A percentile compares a stretch with the other conserved stretches of the same genome.
phyloP scores from a whole-genome alignment of 1,140 invertebrate genomes.

The Bombus turneri region DNA sequence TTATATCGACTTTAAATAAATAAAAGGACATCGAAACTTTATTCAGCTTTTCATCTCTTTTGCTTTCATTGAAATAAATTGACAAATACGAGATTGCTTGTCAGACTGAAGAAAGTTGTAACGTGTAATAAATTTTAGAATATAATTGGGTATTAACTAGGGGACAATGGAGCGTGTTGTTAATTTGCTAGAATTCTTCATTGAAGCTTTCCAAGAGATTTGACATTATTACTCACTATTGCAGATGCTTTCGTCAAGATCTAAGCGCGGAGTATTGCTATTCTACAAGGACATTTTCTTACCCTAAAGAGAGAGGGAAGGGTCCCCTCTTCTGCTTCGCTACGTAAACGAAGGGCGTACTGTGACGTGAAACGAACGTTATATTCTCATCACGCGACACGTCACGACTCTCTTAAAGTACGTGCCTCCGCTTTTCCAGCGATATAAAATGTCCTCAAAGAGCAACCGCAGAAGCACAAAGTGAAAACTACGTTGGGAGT shows the following conservation, averaged over 20 bases:
- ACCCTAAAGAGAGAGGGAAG: conserved; percentile 5
- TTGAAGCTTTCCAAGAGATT: background rate
- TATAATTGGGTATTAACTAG: background rate
- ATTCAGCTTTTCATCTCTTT: background rate
- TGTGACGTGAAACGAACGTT: conserved; percentile 23
- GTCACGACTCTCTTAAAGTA: conserved; percentile 28
- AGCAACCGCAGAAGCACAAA: conserved; percentile 14
- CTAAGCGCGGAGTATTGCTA: background rate
- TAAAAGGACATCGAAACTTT: too few relatives aligned
- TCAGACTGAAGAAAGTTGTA: background rate
- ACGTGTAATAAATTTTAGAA: background rate
- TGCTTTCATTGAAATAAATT: background rate
- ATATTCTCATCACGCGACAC: conserved; percentile 46
- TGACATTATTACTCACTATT: background rate
- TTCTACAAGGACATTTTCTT: conserved; percentile 17
- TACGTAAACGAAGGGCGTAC: conserved; percentile 38
- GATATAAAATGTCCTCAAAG: background rate
- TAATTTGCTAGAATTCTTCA: background rate
- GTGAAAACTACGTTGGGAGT: background rate
- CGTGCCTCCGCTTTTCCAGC: conserved; percentile 21
- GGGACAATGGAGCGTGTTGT: background rate
- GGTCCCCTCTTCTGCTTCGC: conserved; percentile 16
- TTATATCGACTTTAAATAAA: too few relatives aligned
- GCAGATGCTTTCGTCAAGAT: background rate
- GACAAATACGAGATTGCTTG: too few relatives aligned